Base-by-base conservation (phyloP, 2,888 invertebrate genomes). In the Selenia dentaria region DNA sequence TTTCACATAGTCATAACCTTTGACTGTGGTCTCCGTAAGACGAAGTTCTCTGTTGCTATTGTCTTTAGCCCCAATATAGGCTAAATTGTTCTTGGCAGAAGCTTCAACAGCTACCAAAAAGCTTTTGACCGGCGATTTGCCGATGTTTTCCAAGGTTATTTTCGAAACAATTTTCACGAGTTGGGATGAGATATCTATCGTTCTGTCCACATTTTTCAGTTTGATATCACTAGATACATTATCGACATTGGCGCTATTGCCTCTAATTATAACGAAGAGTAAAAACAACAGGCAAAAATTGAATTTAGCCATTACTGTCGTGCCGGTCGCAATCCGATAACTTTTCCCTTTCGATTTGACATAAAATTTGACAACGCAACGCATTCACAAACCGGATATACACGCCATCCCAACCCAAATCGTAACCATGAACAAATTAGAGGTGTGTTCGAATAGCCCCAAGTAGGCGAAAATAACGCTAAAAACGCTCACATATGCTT, bases 171-270 rank as follows among this genome's bases (percentile, higher is more conserved):
- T 93, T 91, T 97, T 98, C 1, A 97, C 97, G 47, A 99, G 92
- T 83, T 98, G 98, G 4, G 97, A 95, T 3, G 96, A 93, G 56
- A 98, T 88, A 84, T 99, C 98, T 62, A 99, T 93, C 35, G 93
- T 93, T 73, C 97, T 92, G 54, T 98, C 97, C 11, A 96, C 96
- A 92, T 96, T 96, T 79, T 94, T 94, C 52, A 95, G 91, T 50
- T 92, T 89, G 53, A 96, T 68, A 57, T 94, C 93, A 54, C 91
- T 87, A 56, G 93, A 92, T 59, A 93, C 74, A 1, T 69, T 74
- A 57, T 91, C 91, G 13, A 88, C 77, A 60, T 72, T 82, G 9
- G 68, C 76, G 57, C 79, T 66, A 55, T 74, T 65, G 68, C 82
- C 77, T 54, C 72, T 70, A 55, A 74, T 53, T 41, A 71, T 53